phyloP scores from a whole-genome alignment of 2,113 vertebrate species.

The Acanthisitta chloris region DNA sequence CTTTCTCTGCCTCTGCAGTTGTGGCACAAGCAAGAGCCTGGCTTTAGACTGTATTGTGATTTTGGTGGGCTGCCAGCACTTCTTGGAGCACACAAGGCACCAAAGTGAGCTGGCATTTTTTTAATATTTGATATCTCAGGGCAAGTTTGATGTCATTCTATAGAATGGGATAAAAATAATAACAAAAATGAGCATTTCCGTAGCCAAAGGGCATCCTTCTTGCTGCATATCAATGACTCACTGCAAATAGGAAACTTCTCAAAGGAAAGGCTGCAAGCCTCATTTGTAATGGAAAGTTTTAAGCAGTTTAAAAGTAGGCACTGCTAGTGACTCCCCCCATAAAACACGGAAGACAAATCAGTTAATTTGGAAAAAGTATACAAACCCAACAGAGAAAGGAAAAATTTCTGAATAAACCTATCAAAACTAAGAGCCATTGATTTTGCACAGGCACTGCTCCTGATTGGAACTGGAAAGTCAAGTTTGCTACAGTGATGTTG shows the following conservation, averaged over 20 bases:
- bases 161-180: not conserved
- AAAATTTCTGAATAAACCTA: not conserved
- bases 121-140: not conserved
- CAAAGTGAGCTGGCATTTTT: not conserved
- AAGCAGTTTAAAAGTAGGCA: not conserved
- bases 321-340: not conserved
- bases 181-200: not conserved
- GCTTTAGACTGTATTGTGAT: not conserved
- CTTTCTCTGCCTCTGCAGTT: not conserved
- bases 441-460: not conserved
- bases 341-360: not conserved
- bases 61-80: not conserved
- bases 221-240: not conserved
- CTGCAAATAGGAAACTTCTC: not conserved
- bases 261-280: not conserved
- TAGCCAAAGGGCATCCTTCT: not conserved
- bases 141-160: not conserved
- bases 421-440: not conserved
- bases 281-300: not conserved
- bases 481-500: not conserved
- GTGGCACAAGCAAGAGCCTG: not conserved
- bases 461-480: not conserved
- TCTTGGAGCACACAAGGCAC: not conserved
- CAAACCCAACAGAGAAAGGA: not conserved
- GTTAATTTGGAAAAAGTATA: not conserved